Percentiles rank a stretch among this genome's conserved stretches.
Conservation (phyloP, 2,888 invertebrate species). For the Meandrusa payeni region DNA sequence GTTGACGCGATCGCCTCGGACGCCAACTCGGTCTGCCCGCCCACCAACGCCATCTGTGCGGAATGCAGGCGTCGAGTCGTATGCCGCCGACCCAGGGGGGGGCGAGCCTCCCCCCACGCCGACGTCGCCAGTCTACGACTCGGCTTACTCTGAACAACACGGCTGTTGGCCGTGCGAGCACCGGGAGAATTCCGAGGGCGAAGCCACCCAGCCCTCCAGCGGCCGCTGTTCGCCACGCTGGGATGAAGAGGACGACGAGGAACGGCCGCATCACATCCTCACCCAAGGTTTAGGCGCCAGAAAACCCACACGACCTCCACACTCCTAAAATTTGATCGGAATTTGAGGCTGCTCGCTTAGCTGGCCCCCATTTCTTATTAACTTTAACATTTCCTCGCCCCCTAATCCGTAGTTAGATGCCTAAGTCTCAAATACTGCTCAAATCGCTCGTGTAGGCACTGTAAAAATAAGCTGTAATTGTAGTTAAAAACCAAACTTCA, state of each 20-base stretch:
- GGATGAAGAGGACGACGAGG: slow-evolving; percentile 71
- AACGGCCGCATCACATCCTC: slow-evolving; percentile 61
- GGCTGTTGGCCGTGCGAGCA: slow-evolving; percentile 75
- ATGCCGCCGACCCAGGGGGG: slow-evolving; percentile 70
- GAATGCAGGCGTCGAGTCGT: slow-evolving; percentile 70
- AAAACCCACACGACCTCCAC: slow-evolving; percentile 27
- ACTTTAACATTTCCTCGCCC: slow-evolving; percentile 34
- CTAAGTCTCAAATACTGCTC: slow-evolving; percentile 59
- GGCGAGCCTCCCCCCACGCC: slow-evolving; percentile 72
- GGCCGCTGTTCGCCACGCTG: slow-evolving; percentile 72
- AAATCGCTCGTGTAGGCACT: slow-evolving; percentile 40
- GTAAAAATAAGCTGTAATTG: slow-evolving; percentile 25
- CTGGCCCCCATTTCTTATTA: slow-evolving; percentile 28
- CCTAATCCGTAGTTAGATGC: slow-evolving; percentile 25
- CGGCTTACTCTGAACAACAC: slow-evolving; percentile 74
- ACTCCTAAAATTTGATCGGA: slow-evolving; percentile 32
- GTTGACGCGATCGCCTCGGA: slow-evolving; percentile 39
- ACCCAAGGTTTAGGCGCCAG: slow-evolving; percentile 66
- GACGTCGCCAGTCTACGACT: slow-evolving; percentile 74
- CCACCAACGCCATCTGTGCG: slow-evolving; percentile 40
- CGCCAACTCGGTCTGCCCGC: slow-evolving; percentile 38
- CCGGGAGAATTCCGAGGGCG: slow-evolving; percentile 59
- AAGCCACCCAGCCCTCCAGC: slow-evolving; percentile 61
- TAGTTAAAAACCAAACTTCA: slow-evolving; percentile 15
- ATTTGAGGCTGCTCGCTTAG: slow-evolving; percentile 38